Percentiles rank a stretch among this genome's conserved stretches.
Conservation (phyloP, 2,888 invertebrate genomes). For the Xanthostigma xanthostigma region DNA sequence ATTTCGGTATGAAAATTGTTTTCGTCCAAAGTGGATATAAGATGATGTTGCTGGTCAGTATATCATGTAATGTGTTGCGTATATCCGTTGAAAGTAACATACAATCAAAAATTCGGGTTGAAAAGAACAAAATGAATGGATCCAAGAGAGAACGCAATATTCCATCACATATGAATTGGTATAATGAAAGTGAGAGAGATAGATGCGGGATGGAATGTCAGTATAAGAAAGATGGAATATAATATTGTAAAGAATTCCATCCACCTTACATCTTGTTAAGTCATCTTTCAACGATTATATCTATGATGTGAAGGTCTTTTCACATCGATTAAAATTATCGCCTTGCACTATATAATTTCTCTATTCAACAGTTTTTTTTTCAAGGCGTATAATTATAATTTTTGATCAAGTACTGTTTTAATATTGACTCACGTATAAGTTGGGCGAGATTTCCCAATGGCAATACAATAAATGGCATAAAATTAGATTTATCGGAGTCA, state of each 20-base stretch:
- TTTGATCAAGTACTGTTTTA: too few relatives aligned
- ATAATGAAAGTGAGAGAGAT: conserved; percentile 27
- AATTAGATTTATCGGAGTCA: too few relatives aligned
- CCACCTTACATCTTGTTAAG: conserved; percentile 28
- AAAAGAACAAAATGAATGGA: background rate
- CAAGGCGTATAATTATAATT: too few relatives aligned
- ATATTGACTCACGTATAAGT: too few relatives aligned
- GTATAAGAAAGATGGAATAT: conserved; percentile 19
- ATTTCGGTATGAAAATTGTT: too few relatives aligned
- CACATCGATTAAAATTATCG: conserved; percentile 14
- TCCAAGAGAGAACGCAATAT: background rate
- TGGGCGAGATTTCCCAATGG: too few relatives aligned
- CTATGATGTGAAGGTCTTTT: conserved; percentile 18
- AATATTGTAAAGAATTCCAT: conserved; percentile 25
- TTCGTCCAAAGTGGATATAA: too few relatives aligned
- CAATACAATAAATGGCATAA: too few relatives aligned
- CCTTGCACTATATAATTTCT: background rate
- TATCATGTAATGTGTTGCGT: too few relatives aligned
- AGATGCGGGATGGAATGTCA: background rate
- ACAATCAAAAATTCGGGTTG: background rate
- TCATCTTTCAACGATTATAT: conserved; percentile 24
- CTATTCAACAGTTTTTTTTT: too few relatives aligned
- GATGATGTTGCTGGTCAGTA: too few relatives aligned
- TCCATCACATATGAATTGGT: conserved; percentile 26
- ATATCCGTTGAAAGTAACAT: background rate